A percentile compares a stretch with the other conserved stretches of the same genome.
Evolutionary conservation across 2,113 vertebrate genomes (phyloP).

Genomic region (Hepsetus odoe): DNA sequence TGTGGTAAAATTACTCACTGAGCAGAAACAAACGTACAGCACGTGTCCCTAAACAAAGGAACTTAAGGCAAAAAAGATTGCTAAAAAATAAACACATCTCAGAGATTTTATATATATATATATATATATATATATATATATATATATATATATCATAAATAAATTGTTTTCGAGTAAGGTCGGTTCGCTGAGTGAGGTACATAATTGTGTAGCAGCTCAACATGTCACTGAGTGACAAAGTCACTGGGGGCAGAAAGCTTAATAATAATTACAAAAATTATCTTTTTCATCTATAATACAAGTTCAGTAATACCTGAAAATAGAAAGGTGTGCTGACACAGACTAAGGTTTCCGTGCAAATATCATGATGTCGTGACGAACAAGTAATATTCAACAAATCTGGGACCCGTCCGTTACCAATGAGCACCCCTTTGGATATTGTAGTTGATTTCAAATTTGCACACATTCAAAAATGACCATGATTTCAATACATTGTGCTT

Average conservation of each 20-base stretch:
- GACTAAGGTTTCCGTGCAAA: conserved; percentile 48
- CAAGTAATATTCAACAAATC: conserved; percentile 12
- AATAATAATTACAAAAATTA: conserved; percentile 49
- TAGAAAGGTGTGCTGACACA: conserved; percentile 58
- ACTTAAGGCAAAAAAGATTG: conserved; percentile 77
- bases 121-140: conserved; percentile 29
- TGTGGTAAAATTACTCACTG: conserved; percentile 47
- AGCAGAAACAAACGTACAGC: conserved; percentile 37
- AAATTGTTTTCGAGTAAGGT: conserved; percentile 59
- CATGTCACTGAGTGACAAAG: conserved; percentile 61
- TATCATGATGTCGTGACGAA: conserved; percentile 35
- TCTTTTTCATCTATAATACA: conserved; percentile 26
- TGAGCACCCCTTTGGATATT: conserved; percentile 15
- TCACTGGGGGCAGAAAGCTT: conserved; percentile 48
- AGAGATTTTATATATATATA: conserved; percentile 30
- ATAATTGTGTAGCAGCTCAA: conserved; percentile 58
- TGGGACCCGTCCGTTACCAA: conserved; percentile 6
- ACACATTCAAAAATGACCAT: conserved; percentile 25
- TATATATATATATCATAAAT: conserved; percentile 11
- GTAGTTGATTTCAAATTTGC: conserved; percentile 18
- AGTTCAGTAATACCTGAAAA: conserved; percentile 55
- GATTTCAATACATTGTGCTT: conserved; percentile 53
- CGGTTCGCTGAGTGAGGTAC: conserved; percentile 68
- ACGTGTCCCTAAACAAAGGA: conserved; percentile 69
- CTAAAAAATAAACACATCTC: conserved; percentile 58